phyloP scores from a whole-genome alignment of 2,888 invertebrate species.

The Myathropa florea region DNA sequence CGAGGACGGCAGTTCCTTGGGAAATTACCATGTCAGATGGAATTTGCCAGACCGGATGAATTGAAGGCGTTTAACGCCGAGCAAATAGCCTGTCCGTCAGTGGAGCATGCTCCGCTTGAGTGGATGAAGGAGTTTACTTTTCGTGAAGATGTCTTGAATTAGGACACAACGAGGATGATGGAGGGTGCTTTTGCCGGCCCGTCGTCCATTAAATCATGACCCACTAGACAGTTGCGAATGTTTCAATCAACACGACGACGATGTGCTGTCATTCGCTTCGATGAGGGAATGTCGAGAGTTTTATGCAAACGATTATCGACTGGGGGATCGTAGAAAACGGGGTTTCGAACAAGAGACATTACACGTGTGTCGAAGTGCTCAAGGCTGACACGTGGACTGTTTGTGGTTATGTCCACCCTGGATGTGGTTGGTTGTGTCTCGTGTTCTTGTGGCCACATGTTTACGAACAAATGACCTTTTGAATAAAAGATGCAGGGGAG shows the following conservation, averaged over 20 bases:
- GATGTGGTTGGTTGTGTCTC: no score
- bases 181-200: neutral
- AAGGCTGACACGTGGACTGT: neutral
- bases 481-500: no score
- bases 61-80: neutral
- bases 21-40: constrained; percentile 39
- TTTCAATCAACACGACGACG: neutral
- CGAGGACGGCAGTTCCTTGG: neutral
- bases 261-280: neutral
- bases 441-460: no score
- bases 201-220: neutral
- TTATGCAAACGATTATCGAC: neutral
- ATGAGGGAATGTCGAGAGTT: neutral
- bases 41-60: constrained; percentile 23
- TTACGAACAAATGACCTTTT: no score
- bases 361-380: neutral
- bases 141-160: neutral
- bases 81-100: neutral
- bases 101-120: neutral
- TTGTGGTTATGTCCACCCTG: neutral
- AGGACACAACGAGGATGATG: neutral
- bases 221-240: neutral
- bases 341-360: neutral
- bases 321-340: no score
- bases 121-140: neutral